Percentiles rank a stretch among this genome's conserved stretches.
These are phyloP conservation scores for Grammomys dolichurus DNA, from an alignment of 2,113 vertebrate species.

Conservation along the genomic window DNA sequence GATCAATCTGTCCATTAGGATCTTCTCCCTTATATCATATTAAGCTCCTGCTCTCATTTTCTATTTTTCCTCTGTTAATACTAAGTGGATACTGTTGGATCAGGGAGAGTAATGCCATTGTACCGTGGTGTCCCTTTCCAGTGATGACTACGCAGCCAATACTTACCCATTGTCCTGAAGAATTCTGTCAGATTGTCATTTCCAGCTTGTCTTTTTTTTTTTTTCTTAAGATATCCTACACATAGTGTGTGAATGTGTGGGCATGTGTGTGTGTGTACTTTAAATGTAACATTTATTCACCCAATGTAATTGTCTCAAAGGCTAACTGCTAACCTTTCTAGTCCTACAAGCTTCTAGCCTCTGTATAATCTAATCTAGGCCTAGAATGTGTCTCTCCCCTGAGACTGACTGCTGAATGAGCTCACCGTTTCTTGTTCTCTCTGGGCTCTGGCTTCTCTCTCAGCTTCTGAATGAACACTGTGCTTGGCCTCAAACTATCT, in stretches of 20 bases:
- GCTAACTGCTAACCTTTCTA: too few relatives aligned
- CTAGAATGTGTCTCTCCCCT: too few relatives aligned
- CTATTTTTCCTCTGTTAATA: constrained; percentile 52
- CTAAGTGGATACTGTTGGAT: constrained; percentile 66
- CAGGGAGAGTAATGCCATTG: constrained; percentile 26
- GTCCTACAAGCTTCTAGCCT: too few relatives aligned
- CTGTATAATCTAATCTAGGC: too few relatives aligned
- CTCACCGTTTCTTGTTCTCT: too few relatives aligned
- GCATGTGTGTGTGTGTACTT: neutral
- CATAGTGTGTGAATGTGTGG: neutral
- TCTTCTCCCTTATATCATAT: constrained; percentile 68
- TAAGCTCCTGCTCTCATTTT: constrained; percentile 65
- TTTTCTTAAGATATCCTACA: constrained; percentile 6
- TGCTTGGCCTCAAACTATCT: too few relatives aligned
- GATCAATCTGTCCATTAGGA: constrained; percentile 71
- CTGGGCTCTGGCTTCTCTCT: too few relatives aligned
- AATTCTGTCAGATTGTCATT: constrained; percentile 54
- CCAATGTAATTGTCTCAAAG: too few relatives aligned
- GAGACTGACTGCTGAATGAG: too few relatives aligned
- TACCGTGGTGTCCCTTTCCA: constrained; percentile 29
- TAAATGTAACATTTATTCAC: too few relatives aligned
- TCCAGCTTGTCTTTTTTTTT: neutral
- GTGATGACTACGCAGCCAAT: constrained; percentile 13
- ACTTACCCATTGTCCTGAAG: constrained; percentile 22
- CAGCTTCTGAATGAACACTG: too few relatives aligned